Conservation (phyloP, 2,113 vertebrate species). For the Trichechus manatus region DNA sequence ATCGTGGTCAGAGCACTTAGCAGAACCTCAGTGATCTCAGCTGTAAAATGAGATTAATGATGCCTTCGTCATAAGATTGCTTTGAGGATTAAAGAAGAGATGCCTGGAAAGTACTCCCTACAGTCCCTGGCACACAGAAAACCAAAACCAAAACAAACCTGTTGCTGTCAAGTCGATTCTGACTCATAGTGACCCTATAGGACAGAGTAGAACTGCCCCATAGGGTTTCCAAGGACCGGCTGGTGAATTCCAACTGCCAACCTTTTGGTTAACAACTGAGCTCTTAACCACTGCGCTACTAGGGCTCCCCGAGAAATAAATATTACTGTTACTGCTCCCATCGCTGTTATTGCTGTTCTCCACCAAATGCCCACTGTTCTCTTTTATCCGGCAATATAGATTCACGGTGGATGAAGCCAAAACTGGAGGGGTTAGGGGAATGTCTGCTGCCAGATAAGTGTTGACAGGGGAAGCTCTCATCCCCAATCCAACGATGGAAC, state of each 20-base stretch:
- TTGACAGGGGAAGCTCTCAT: neutral
- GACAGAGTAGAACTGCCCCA: too few relatives aligned
- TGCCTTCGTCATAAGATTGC: rapidly evolving
- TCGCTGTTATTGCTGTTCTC: neutral
- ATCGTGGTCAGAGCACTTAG: too few relatives aligned
- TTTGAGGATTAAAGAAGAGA: rapidly evolving
- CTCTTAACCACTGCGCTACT: too few relatives aligned
- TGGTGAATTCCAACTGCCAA: too few relatives aligned
- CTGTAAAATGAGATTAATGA: neutral
- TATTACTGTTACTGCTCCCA: neutral
- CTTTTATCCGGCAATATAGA: too few relatives aligned
- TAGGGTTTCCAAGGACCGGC: too few relatives aligned
- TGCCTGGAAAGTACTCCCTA: rapidly evolving
- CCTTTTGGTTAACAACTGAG: too few relatives aligned
- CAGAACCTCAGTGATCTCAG: neutral
- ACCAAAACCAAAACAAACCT: too few relatives aligned
- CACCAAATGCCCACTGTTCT: neutral
- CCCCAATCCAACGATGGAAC: neutral
- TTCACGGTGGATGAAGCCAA: neutral
- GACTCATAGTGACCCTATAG: too few relatives aligned
- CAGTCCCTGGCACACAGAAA: rapidly evolving
- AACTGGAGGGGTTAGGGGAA: neutral
- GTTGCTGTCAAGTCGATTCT: too few relatives aligned
- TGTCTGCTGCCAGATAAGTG: neutral
- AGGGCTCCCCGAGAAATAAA: neutral